These are phyloP conservation scores for Parus major DNA, from an alignment of 2,113 vertebrate species.

Conservation along the genomic window DNA sequence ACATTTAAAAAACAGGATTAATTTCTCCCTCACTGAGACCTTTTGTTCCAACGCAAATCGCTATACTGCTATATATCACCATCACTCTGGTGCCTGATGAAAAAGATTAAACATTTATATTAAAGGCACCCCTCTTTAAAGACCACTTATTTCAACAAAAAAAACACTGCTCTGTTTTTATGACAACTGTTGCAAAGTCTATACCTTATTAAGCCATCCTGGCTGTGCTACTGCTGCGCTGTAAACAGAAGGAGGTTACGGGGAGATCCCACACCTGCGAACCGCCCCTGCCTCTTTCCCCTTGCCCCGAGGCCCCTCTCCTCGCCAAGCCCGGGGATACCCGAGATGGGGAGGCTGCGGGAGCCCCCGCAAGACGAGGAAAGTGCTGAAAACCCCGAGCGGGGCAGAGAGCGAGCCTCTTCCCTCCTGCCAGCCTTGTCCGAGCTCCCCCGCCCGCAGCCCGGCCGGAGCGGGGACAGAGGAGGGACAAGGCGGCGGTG, in stretches of 20 bases:
- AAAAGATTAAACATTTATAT: not conserved
- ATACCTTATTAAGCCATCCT: not conserved
- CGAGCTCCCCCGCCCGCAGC: not conserved
- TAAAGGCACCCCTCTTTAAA: not conserved
- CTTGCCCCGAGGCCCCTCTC: accelerated
- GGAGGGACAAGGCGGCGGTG: not conserved
- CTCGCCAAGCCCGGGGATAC: accelerated
- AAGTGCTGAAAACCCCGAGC: not conserved
- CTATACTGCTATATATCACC: not conserved
- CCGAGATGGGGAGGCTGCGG: not conserved
- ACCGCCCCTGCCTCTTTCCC: not conserved
- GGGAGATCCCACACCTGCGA: accelerated
- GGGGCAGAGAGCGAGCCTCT: too few species aligned
- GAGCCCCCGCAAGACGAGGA: not conserved
- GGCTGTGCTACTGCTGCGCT: accelerated
- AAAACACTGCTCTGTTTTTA: not conserved
- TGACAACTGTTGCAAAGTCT: not conserved
- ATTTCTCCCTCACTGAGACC: not conserved
- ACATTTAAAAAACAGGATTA: not conserved
- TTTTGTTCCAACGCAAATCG: not conserved
- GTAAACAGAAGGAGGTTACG: not conserved
- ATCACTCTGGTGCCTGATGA: not conserved
- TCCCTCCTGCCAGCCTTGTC: not conserved
- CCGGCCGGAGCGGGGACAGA: not conserved
- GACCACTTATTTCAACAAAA: not conserved